Evolutionary conservation across 2,888 invertebrate species (phyloP).

Genomic region (Caenorhabditis wallacei): DNA sequence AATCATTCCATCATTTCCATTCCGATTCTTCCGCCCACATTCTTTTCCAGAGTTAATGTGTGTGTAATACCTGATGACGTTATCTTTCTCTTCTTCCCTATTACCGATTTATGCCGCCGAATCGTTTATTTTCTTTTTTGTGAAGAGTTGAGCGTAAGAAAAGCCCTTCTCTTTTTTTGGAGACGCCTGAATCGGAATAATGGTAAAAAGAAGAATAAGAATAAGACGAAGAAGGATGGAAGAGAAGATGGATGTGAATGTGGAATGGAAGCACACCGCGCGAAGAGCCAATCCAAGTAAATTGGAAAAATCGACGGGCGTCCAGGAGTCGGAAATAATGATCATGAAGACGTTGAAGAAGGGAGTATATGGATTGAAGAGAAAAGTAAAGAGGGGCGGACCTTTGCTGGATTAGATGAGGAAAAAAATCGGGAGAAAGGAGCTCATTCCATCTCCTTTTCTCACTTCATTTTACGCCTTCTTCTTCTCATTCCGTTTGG

Average conservation of each 20-base stretch:
- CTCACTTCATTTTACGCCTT: conserved; percentile 1
- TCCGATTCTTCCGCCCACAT: background rate
- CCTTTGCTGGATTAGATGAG: conserved; percentile 31
- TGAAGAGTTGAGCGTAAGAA: conserved; percentile 1
- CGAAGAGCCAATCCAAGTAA: conserved; percentile 49
- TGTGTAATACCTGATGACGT: conserved; percentile 30
- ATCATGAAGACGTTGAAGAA: conserved; percentile 41
- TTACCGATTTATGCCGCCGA: conserved; percentile 38
- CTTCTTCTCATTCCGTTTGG: conserved; percentile 10
- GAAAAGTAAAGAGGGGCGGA: conserved; percentile 14
- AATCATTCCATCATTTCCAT: background rate
- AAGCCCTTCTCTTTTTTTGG: conserved; percentile 10
- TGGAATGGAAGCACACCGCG: conserved; percentile 31
- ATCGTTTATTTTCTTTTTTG: background rate
- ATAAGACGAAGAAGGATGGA: conserved; percentile 6
- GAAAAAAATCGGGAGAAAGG: conserved; percentile 38
- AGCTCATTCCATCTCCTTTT: conserved; percentile 30
- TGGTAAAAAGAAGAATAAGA: background rate
- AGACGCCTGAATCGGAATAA: too few species aligned
- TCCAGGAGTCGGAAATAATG: conserved; percentile 47
- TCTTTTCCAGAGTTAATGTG: conserved; percentile 6
- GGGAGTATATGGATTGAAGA: conserved; percentile 29
- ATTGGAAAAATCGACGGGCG: conserved; percentile 51
- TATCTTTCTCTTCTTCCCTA: conserved; percentile 12
- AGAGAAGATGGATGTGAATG: conserved; percentile 51